phyloP scores from a whole-genome alignment of 2,888 invertebrate genomes.

The Notodonta dromedarius region DNA sequence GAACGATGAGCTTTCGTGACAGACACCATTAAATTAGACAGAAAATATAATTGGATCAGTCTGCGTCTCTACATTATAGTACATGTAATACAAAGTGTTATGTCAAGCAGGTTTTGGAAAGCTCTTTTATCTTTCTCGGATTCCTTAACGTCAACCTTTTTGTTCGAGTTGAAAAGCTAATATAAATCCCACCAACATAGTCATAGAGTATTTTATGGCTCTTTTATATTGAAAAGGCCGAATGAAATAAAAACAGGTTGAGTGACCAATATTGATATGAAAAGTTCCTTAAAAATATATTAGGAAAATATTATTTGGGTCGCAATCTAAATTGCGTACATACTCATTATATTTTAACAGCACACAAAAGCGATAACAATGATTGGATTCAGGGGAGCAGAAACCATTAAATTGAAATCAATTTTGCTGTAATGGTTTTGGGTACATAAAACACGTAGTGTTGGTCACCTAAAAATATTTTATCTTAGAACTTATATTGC shows the following conservation, averaged over 20 bases:
- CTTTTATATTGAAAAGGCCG: not conserved
- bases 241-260: slow-evolving; percentile 12
- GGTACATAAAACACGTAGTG: slow-evolving; percentile 72
- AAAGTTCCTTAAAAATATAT: slow-evolving; percentile 7
- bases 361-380: slow-evolving; percentile 78
- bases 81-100: slow-evolving; percentile 8
- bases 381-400: slow-evolving; percentile 82
- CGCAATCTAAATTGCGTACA: slow-evolving; percentile 65
- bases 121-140: slow-evolving; percentile 13
- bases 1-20: slow-evolving; percentile 16
- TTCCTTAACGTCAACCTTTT: slow-evolving; percentile 20
- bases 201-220: slow-evolving; percentile 13
- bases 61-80: not conserved
- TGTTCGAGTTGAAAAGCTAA: slow-evolving; percentile 5
- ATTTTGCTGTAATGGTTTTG: slow-evolving; percentile 81
- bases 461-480: slow-evolving; percentile 61
- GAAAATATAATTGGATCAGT: slow-evolving; percentile 8
- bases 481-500: slow-evolving; percentile 39
- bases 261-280: slow-evolving; percentile 3
- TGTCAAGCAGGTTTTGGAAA: slow-evolving; percentile 14
- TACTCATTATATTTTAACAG: slow-evolving; percentile 78
- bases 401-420: slow-evolving; percentile 84
- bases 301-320: slow-evolving; percentile 39
- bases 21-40: slow-evolving; percentile 6
- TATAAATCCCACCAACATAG: slow-evolving; percentile 10